phyloP scores from a whole-genome alignment of 1,140 invertebrate species.

The Ceratina australensis region DNA sequence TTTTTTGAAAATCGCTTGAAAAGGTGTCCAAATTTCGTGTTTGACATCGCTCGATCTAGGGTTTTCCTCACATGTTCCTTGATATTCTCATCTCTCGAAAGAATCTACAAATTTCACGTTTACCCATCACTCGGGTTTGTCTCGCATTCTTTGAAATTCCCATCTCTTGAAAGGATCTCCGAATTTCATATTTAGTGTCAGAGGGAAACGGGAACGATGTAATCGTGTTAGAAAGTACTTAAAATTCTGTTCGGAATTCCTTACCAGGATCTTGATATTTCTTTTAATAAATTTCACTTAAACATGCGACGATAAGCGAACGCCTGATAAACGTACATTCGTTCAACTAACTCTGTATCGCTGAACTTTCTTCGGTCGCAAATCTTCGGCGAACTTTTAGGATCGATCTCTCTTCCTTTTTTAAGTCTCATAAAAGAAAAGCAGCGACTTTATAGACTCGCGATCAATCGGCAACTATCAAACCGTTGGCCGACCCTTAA shows the following conservation, averaged over 20 bases:
- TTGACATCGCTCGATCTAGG: too few relatives aligned
- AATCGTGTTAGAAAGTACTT: conserved; percentile 1
- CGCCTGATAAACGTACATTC: conserved; percentile 5
- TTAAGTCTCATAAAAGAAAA: conserved; percentile 1
- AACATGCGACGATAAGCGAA: not conserved
- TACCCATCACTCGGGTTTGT: not conserved
- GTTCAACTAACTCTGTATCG: not conserved
- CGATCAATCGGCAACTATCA: conserved; percentile 36
- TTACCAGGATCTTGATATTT: not conserved
- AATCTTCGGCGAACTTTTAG: too few relatives aligned
- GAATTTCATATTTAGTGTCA: conserved; percentile 11
- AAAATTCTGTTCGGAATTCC: not conserved
- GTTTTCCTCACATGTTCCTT: too few relatives aligned
- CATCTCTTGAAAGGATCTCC: not conserved
- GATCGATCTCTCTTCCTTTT: too few relatives aligned
- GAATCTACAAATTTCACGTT: too few relatives aligned
- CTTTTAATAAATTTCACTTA: conserved; percentile 26
- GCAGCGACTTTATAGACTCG: not conserved
- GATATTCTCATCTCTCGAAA: too few relatives aligned
- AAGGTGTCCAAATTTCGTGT: too few relatives aligned
- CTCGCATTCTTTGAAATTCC: conserved; percentile 26
- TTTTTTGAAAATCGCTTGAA: too few relatives aligned
- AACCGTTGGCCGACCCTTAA: conserved; percentile 21
- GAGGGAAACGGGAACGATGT: not conserved
- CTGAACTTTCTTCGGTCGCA: not conserved